Percentiles rank a stretch among this genome's conserved stretches.
phyloP scores from a whole-genome alignment of 2,888 invertebrate genomes.

The Xanthorhoe spadicearia region DNA sequence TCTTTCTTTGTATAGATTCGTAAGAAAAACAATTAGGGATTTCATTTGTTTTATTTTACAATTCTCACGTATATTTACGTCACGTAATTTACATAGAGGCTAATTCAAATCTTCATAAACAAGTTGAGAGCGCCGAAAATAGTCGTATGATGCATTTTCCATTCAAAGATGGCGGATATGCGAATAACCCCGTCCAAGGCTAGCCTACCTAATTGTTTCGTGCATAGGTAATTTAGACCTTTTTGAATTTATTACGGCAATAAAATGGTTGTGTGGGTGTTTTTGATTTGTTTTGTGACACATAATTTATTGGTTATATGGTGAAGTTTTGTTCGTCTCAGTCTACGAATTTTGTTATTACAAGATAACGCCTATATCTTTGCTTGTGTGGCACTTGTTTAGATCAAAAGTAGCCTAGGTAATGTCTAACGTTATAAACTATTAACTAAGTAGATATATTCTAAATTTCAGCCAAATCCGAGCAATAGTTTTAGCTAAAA shows the following conservation, averaged over 20 bases:
- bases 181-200: constrained; percentile 42
- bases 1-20: neutral
- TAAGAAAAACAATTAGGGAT: neutral
- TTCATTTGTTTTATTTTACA: constrained; percentile 2
- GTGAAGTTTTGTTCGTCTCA: neutral
- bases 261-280: constrained; percentile 26
- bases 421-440: neutral
- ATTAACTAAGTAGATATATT: too few relatives aligned
- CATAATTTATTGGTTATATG: constrained; percentile 13
- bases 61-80: constrained; percentile 15
- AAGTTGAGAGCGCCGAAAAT: constrained; percentile 23
- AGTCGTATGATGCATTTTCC: constrained; percentile 38
- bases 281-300: constrained; percentile 28
- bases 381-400: too few relatives aligned
- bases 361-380: too few relatives aligned
- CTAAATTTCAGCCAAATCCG: too few relatives aligned
- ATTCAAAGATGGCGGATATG: constrained; percentile 35
- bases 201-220: constrained; percentile 43
- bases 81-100: constrained; percentile 24
- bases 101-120: constrained; percentile 29
- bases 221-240: constrained; percentile 42
- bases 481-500: too few relatives aligned
- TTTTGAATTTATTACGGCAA: constrained; percentile 28
- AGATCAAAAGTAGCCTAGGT: neutral
- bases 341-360: too few relatives aligned